phyloP scores from a whole-genome alignment of 2,113 vertebrate species.

The Spea multiplicata region DNA sequence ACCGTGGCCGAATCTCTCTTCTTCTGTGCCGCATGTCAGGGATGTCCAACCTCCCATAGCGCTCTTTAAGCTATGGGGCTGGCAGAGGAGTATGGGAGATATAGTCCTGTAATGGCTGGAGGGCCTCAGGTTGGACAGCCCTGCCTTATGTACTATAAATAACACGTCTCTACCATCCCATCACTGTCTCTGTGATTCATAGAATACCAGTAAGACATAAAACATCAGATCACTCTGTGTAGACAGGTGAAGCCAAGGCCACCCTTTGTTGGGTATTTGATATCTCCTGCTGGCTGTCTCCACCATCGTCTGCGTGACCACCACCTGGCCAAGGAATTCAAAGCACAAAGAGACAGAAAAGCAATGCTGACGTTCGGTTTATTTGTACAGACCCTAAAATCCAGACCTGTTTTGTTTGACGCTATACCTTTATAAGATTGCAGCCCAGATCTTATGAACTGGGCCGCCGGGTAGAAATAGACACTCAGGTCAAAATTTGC shows the following conservation, averaged over 20 bases:
- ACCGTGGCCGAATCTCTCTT: too few relatives aligned
- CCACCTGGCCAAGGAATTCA: neutral
- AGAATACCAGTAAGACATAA: neutral
- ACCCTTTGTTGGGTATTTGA: neutral
- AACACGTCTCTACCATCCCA: too few relatives aligned
- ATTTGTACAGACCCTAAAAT: too few relatives aligned
- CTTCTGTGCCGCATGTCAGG: too few relatives aligned
- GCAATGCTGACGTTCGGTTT: too few relatives aligned
- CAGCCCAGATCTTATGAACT: slow-evolving; percentile 80
- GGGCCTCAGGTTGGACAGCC: too few relatives aligned
- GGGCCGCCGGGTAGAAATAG: slow-evolving; percentile 82
- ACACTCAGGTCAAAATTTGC: slow-evolving; percentile 79
- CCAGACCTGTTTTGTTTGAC: neutral
- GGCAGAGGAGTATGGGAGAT: too few relatives aligned
- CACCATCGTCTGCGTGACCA: neutral
- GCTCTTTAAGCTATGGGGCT: too few relatives aligned
- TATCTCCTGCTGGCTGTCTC: neutral
- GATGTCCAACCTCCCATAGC: too few relatives aligned
- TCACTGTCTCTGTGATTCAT: neutral
- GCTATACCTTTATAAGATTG: slow-evolving; percentile 72
- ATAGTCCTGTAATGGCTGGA: too few relatives aligned
- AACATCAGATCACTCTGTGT: neutral
- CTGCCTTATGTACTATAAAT: too few relatives aligned
- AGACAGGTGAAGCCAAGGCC: neutral
- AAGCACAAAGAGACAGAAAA: neutral